Evolutionary conservation across 2,888 invertebrate genomes (phyloP).

Genomic region (Ptychoptera albimana): DNA sequence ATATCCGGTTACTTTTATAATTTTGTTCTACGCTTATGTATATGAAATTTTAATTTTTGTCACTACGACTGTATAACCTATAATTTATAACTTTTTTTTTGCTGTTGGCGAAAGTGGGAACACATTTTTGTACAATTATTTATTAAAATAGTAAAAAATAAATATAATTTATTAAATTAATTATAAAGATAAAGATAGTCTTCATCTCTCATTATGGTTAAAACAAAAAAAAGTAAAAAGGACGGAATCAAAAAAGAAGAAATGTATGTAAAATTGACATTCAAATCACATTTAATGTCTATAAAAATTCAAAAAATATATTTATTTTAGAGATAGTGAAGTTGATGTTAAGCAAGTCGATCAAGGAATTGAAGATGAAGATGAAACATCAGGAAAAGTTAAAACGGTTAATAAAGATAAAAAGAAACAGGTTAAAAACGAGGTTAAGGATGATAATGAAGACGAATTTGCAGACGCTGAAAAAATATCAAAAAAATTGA

Average conservation of each 20-base stretch:
- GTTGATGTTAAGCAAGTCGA: slow-evolving; percentile 19
- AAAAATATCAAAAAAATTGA: slow-evolving; percentile 38
- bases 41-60: no score
- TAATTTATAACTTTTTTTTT: background rate
- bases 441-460: slow-evolving; percentile 30
- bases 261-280: slow-evolving; percentile 37
- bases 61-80: background rate
- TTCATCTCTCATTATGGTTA: slow-evolving; percentile 40
- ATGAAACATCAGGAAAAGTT: slow-evolving; percentile 18
- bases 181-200: slow-evolving; percentile 8
- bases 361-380: slow-evolving; percentile 32
- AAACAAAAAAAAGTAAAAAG: slow-evolving; percentile 70
- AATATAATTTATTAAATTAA: background rate
- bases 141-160: background rate
- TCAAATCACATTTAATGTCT: slow-evolving; percentile 3
- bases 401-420: slow-evolving; percentile 23
- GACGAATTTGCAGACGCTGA: slow-evolving; percentile 30
- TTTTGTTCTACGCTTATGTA: no score
- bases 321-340: slow-evolving; percentile 45
- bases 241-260: slow-evolving; percentile 56
- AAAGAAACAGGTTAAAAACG: slow-evolving; percentile 33
- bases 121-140: background rate
- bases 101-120: background rate
- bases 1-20: no score
- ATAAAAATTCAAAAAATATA: slow-evolving; percentile 4